phyloP scores from a whole-genome alignment of 2,888 invertebrate species.

The Megalurothrips usitatus region DNA sequence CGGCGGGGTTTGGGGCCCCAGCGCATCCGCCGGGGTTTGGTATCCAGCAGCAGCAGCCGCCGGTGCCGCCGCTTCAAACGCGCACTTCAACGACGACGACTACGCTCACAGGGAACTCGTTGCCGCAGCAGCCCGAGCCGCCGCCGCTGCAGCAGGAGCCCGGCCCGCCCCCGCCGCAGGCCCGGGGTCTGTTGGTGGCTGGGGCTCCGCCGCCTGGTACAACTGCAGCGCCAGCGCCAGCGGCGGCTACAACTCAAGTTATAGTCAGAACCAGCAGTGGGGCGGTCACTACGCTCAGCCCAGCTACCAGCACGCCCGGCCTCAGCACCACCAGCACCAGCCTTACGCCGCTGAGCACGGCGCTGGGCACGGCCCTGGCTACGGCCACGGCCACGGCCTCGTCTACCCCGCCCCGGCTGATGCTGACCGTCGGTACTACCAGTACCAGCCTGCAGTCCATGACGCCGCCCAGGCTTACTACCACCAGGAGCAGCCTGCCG shows the following conservation, averaged over 20 bases:
- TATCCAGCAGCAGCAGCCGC: neutral
- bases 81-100: neutral
- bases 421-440: neutral
- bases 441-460: neutral
- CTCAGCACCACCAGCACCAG: neutral
- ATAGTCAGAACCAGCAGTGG: conserved; percentile 13
- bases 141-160: neutral
- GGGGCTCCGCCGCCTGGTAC: neutral
- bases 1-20: conserved; percentile 20
- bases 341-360: too few relatives aligned
- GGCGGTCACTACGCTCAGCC: neutral
- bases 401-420: neutral
- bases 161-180: neutral
- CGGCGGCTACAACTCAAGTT: neutral
- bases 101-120: neutral
- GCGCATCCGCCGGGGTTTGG: conserved; percentile 22
- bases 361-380: too few relatives aligned
- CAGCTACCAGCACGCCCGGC: neutral
- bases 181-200: neutral
- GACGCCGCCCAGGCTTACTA: neutral
- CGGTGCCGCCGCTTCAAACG: neutral
- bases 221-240: neutral
- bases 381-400: too few relatives aligned
- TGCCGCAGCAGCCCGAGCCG: neutral
- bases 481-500: neutral